Conservation (phyloP, 2,113 vertebrate genomes). For the Psammodynastes pulverulentus region DNA sequence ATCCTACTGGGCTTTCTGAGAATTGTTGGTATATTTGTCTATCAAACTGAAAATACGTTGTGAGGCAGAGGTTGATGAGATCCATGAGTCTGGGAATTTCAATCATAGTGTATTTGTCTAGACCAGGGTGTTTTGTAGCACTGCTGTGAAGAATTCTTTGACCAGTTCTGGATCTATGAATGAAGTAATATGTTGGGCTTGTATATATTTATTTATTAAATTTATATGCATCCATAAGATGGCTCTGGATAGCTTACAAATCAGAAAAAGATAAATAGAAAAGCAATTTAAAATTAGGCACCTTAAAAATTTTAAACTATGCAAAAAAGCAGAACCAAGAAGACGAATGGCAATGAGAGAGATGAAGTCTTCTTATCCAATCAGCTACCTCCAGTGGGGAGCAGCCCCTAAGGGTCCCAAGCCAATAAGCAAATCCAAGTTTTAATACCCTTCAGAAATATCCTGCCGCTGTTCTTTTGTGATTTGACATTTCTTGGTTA, state of each 20-base stretch:
- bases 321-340: not conserved
- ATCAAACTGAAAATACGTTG: not conserved
- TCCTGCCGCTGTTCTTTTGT: not conserved
- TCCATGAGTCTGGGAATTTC: not conserved
- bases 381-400: too few relatives aligned
- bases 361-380: not conserved
- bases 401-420: too few relatives aligned
- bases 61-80: not conserved
- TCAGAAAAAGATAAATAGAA: not conserved
- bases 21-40: not conserved
- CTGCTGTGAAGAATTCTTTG: not conserved
- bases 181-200: not conserved
- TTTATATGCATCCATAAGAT: not conserved
- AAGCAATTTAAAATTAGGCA: not conserved
- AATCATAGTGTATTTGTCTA: not conserved
- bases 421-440: too few relatives aligned
- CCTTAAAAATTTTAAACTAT: not conserved
- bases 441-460: too few relatives aligned
- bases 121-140: not conserved
- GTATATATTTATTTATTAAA: not conserved
- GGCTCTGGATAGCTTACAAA: not conserved
- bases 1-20: not conserved
- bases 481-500: not conserved
- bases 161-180: not conserved
- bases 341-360: not conserved